Base-by-base conservation (phyloP, 2,888 invertebrate genomes). In the Drosophila mettleri region DNA sequence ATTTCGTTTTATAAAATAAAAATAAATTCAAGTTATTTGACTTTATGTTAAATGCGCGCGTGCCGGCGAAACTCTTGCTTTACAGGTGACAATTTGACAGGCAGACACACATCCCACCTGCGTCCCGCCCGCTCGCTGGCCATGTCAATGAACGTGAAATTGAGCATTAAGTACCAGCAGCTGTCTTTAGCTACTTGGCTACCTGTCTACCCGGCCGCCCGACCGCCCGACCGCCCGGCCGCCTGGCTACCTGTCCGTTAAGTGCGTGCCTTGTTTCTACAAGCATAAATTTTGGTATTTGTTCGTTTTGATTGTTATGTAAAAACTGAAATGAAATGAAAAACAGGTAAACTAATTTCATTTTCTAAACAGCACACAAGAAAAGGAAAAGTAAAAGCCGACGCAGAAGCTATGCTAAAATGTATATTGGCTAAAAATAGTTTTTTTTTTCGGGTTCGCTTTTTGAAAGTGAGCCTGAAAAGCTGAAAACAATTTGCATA, bases 311-410 rank as follows among this genome's bases (percentile, higher is more conserved):
- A 73, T 76, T 80, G 78, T 79, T 79, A 79, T 80, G 78, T 80
- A 85, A 85, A 76, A 69, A 53, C 41, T 31, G 33, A 43, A 54
- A 41, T 31, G 39, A 24, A 54, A 43, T 54, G 53, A 43, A 54
- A 58, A 61, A 69, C 74, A 79, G 66, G 48, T 78, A 86, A 78
- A 81, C 76, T 86, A 76, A 84, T 88, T 86, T 88, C 66, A 88
- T 80, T 85, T 85, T 85, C 88, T 65, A 61, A 68, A 69, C 69
- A 55, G 64, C 55, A 38, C 43, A 43, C 24, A 9, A 27, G 2
- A 41, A 49, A 68, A 80, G 55, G 68, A 88, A 86, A 85, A 88
- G 86, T 88, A 86, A 85, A 88, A 86, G 84, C 74, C 67, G 45
- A 61, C 1, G 27, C 54, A 72, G 80, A 63, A 81, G 79, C 58